Evolutionary conservation across 2,888 invertebrate species (phyloP).

Genomic region (Chaitophorus viminalis): DNA sequence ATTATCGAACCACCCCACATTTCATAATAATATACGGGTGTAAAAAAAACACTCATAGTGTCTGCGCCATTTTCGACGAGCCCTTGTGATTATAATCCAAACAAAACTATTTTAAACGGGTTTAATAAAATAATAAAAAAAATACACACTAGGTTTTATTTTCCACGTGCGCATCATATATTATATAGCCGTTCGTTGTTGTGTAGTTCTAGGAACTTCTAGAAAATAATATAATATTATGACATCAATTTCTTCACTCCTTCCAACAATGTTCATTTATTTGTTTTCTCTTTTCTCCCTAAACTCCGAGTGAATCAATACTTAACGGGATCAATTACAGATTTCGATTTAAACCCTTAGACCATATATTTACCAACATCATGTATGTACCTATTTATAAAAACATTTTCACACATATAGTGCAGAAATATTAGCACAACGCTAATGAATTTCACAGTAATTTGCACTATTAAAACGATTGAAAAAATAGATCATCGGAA

Average conservation of each 20-base stretch:
- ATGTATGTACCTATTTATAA: too few relatives aligned
- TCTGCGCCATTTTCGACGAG: background rate
- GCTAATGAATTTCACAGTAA: too few relatives aligned
- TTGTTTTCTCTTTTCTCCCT: background rate
- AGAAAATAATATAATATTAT: background rate
- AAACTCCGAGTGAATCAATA: background rate
- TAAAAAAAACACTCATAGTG: background rate
- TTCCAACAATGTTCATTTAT: background rate
- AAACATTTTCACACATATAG: background rate
- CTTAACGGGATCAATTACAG: background rate
- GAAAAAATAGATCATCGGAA: too few relatives aligned
- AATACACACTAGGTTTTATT: background rate
- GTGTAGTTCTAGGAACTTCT: background rate
- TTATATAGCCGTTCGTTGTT: background rate
- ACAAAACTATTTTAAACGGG: slow-evolving; percentile 30
- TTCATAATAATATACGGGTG: slow-evolving; percentile 25
- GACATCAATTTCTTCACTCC: background rate
- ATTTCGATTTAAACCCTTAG: background rate
- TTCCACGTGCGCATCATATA: background rate
- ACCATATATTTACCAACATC: background rate
- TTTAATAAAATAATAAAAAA: slow-evolving; percentile 16
- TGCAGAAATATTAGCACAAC: too few relatives aligned
- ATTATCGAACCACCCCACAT: slow-evolving; percentile 37
- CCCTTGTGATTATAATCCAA: slow-evolving; percentile 30
- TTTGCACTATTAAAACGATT: too few relatives aligned